phyloP scores from a whole-genome alignment of 2,888 invertebrate species.

The Omphaloscelis lunosa region DNA sequence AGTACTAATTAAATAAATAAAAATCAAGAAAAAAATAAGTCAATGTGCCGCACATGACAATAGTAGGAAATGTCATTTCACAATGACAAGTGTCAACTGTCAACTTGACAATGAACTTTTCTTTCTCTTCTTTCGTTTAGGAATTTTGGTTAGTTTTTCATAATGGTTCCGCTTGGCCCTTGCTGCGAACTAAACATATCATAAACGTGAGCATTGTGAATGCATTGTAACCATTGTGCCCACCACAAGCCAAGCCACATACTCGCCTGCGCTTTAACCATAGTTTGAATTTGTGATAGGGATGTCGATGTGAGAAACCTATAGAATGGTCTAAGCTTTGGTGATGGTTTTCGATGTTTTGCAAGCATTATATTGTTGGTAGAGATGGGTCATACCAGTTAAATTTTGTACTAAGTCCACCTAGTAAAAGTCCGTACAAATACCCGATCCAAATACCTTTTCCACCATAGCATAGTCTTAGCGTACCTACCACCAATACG shows the following conservation, averaged over 20 bases:
- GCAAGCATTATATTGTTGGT: no score
- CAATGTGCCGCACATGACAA: conserved; percentile 50
- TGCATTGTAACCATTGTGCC: background rate
- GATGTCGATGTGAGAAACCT: no score
- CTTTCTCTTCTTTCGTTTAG: background rate
- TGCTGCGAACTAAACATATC: background rate
- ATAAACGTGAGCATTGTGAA: background rate
- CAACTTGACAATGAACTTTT: background rate
- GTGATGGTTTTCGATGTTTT: no score
- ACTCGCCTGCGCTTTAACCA: accelerated
- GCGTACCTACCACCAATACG: no score
- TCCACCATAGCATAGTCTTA: no score
- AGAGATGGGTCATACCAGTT: no score
- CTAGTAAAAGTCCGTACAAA: no score
- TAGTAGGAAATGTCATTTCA: conserved; percentile 4
- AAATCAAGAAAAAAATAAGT: conserved; percentile 18
- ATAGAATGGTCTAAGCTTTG: no score
- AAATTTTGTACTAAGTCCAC: no score
- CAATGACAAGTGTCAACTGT: conserved; percentile 16
- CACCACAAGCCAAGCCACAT: background rate
- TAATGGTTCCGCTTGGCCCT: background rate
- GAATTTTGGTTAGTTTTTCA: background rate
- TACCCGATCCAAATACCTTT: no score
- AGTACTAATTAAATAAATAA: background rate
- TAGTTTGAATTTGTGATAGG: background rate